Conservation (phyloP, 1,140 invertebrate genomes). For the Aphis craccivora region DNA sequence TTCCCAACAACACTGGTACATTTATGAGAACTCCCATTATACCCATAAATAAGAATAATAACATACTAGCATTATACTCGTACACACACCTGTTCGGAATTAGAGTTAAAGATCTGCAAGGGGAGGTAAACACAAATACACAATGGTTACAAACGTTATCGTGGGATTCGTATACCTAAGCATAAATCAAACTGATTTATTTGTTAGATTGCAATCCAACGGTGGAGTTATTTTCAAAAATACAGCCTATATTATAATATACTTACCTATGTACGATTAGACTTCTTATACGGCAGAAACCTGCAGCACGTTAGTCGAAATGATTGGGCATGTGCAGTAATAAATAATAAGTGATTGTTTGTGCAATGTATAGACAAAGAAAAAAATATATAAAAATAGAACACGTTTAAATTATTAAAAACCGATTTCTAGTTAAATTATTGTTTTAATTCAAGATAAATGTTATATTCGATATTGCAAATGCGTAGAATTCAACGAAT, state of each 20-base stretch:
- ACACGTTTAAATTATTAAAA: neutral
- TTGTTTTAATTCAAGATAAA: neutral
- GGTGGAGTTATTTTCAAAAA: neutral
- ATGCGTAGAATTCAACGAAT: conserved; percentile 4
- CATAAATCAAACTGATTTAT: neutral
- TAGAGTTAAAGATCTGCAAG: neutral
- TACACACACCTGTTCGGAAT: neutral
- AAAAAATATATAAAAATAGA: neutral
- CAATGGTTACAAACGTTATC: neutral
- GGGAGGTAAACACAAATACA: neutral
- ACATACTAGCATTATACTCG: neutral
- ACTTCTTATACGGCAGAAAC: neutral
- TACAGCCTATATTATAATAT: neutral
- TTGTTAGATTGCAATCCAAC: neutral
- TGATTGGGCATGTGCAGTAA: neutral
- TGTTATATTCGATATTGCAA: neutral
- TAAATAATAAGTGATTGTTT: neutral
- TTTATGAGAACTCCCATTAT: neutral
- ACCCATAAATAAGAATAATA: neutral
- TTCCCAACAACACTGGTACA: neutral
- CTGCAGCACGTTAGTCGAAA: neutral
- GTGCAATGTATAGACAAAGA: neutral
- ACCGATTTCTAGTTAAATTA: neutral
- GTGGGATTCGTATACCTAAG: neutral
- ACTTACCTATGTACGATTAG: neutral